Evolutionary conservation across 2,888 invertebrate species (phyloP), one percentile per base, ranked within the genome.

Genomic region (Thyatira batis): DNA sequence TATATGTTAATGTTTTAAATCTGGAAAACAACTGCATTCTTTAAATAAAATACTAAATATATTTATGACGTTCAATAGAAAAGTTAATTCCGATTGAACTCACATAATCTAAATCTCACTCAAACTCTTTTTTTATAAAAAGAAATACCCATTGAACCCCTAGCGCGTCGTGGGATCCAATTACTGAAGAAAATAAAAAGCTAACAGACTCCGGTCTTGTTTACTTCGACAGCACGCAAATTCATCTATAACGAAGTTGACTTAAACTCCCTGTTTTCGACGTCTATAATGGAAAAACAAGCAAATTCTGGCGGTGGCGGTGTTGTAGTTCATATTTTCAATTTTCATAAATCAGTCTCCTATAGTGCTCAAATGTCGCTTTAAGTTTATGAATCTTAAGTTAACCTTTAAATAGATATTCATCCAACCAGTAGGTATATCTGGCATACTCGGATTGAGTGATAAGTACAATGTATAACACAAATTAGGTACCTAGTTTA

Each of bases 151-250:
- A 56, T 27, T 58, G 60, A 61, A 53, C 55, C 62, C 59, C 65
- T 58, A 64, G 59, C 67, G 71, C 67, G 69, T 71, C 73, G 71
- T 66, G 61, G 67, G 69, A 82, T 83, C 77, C 82, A 84, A 84
- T 83, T 83, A 82, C 82, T 53, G 76, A 59, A 63, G 69, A 76
- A 82, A 84, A 84, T 83, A 83, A 84, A 84, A 82, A 79, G 80
- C 79, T 69, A 82, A 82, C 80, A 80, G 71, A 68, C 67, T 64
- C 70, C 61, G 64, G 65, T 66, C 69, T 67, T 81, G 83, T 82
- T 82, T 82, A 71, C 80, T 71, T 58, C 71, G 55, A 60, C 61
- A 71, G 69, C 67, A 77, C 69, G 77, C 76, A 80, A 77, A 82
- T 79, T 80, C 73, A 76, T 76, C 73, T 76, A 69, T 75, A 79